phyloP scores from a whole-genome alignment of 2,888 invertebrate genomes.

The Drosophila atripex region DNA sequence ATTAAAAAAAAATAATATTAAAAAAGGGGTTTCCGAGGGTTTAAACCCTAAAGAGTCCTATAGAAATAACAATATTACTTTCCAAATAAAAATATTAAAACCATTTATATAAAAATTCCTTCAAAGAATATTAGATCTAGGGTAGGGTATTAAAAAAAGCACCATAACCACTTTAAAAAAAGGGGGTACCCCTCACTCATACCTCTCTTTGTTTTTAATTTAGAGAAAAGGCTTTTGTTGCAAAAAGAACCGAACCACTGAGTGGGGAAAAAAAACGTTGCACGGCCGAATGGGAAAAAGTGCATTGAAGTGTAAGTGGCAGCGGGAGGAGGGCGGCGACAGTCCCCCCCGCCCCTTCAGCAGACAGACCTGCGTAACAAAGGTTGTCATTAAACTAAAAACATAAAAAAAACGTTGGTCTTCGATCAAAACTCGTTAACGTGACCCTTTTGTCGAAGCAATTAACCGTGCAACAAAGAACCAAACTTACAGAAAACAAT shows the following conservation, averaged over 20 bases:
- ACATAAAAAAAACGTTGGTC: constrained; percentile 14
- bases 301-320: constrained; percentile 79
- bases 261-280: constrained; percentile 40
- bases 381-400: neutral
- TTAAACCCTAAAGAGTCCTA: no score
- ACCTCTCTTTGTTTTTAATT: constrained; percentile 37
- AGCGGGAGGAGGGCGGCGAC: neutral
- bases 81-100: no score
- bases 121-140: neutral
- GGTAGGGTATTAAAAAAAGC: neutral
- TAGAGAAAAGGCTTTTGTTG: constrained; percentile 31
- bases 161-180: neutral
- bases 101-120: no score
- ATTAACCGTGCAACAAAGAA: constrained; percentile 56
- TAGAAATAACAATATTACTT: no score
- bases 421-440: constrained; percentile 72
- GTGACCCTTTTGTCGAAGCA: constrained; percentile 73
- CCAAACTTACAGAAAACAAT: constrained; percentile 37
- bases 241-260: neutral
- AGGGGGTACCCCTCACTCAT: neutral
- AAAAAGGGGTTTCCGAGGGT: no score
- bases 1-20: no score
- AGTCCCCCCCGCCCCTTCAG: neutral
- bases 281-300: constrained; percentile 64
- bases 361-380: constrained; percentile 1